Evolutionary conservation across 1,140 invertebrate genomes (phyloP).

Genomic region (Neuroterus valhalla): DNA sequence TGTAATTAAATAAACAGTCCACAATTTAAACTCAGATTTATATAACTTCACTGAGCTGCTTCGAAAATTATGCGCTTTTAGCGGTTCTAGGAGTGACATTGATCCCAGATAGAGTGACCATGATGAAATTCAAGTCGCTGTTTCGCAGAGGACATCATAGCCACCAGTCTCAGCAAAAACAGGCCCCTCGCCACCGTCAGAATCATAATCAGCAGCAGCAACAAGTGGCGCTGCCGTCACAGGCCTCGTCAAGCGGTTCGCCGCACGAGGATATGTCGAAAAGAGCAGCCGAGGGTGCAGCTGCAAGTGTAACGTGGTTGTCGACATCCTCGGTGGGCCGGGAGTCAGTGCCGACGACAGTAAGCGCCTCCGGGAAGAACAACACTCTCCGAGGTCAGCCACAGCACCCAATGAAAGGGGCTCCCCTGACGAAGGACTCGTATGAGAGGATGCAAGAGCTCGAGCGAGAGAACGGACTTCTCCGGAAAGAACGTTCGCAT

Average conservation of each 20-base stretch:
- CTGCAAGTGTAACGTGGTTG: constrained; percentile 34
- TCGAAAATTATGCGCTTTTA: constrained; percentile 33
- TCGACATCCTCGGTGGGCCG: constrained; percentile 48
- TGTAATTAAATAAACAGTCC: too few species aligned
- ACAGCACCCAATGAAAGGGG: constrained; percentile 11
- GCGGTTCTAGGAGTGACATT: constrained; percentile 36
- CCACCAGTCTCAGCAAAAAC: constrained; percentile 65
- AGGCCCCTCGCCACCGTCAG: constrained; percentile 54
- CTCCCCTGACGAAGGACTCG: constrained; percentile 49
- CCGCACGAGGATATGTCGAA: constrained; percentile 58
- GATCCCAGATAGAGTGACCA: constrained; percentile 73
- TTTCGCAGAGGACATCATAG: constrained; percentile 82
- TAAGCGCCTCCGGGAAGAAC: constrained; percentile 43
- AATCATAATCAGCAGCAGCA: constrained; percentile 69
- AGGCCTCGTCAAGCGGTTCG: constrained; percentile 61
- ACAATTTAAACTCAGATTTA: too few species aligned
- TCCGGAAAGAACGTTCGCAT: constrained; percentile 63
- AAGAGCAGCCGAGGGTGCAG: constrained; percentile 32
- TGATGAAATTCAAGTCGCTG: constrained; percentile 89
- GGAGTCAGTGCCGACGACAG: constrained; percentile 48
- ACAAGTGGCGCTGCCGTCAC: constrained; percentile 73
- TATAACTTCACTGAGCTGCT: too few species aligned
- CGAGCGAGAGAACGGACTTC: constrained; percentile 64
- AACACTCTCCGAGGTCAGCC: constrained; percentile 49
- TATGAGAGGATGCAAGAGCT: constrained; percentile 67